phyloP scores from a whole-genome alignment of 2,113 vertebrate genomes.

The Hyla sarda region DNA sequence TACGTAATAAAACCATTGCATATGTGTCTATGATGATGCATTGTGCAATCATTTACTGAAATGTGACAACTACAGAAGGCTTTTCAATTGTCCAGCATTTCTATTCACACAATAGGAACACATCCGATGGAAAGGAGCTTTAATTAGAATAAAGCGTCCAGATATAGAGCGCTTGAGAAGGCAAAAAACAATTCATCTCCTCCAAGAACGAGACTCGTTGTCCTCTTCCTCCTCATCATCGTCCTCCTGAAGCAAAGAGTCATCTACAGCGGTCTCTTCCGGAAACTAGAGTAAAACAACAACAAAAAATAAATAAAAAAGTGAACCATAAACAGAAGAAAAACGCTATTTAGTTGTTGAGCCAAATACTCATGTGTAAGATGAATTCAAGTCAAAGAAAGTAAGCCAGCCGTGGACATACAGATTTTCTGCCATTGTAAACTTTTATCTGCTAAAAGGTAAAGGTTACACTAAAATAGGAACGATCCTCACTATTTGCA shows the following conservation, averaged over 20 bases:
- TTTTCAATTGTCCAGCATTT: conserved; percentile 75
- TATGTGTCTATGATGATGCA: conserved; percentile 80
- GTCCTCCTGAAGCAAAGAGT: conserved; percentile 93
- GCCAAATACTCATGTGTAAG: too few species aligned
- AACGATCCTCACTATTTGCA: too few species aligned
- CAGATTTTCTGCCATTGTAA: too few species aligned
- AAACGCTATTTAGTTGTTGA: not conserved
- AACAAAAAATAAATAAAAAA: too few species aligned
- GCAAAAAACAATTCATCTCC: conserved; percentile 85
- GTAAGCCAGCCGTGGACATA: too few species aligned
- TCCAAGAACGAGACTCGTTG: conserved; percentile 94
- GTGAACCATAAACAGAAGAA: not conserved
- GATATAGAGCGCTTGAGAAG: conserved; percentile 67
- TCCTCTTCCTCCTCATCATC: conserved; percentile 98
- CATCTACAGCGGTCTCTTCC: conserved; percentile 91
- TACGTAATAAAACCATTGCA: conserved; percentile 86
- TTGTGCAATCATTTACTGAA: conserved; percentile 85
- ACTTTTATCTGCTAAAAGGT: too few species aligned
- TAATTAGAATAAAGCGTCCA: conserved; percentile 82
- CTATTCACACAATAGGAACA: conserved; percentile 75
- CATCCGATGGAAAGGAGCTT: conserved; percentile 82
- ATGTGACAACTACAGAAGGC: conserved; percentile 75
- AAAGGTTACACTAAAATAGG: too few species aligned
- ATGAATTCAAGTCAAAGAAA: too few species aligned
- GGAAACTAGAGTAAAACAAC: conserved; percentile 79